These are phyloP conservation scores for Suncus etruscus DNA, from an alignment of 2,113 vertebrate species.

Conservation along the genomic window DNA sequence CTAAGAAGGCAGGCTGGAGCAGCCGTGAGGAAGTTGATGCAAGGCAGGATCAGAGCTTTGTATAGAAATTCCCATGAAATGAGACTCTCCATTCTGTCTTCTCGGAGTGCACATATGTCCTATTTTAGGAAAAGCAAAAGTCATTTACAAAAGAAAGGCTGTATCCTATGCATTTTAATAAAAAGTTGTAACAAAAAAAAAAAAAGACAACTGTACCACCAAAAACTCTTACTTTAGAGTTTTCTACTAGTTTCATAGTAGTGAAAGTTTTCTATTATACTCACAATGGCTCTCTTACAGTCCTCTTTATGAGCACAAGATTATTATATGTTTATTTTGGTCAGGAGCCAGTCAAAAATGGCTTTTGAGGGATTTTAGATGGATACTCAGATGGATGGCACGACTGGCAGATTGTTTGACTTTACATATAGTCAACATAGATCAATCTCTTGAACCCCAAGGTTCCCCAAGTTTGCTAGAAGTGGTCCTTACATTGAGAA, in stretches of 20 bases:
- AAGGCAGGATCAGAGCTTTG: slow-evolving; percentile 39
- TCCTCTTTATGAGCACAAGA: slow-evolving; percentile 43
- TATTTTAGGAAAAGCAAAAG: slow-evolving; percentile 80
- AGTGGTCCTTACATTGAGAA: no score
- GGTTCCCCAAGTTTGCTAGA: no score
- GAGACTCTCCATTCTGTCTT: slow-evolving; percentile 78
- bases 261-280: slow-evolving; percentile 9
- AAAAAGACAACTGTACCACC: no score
- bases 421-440: no score
- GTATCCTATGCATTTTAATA: slow-evolving; percentile 86
- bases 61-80: slow-evolving; percentile 41
- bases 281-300: slow-evolving; percentile 11
- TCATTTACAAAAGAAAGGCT: slow-evolving; percentile 82
- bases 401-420: no score
- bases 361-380: background rate
- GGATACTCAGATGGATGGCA: no score
- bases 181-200: slow-evolving; percentile 82
- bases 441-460: no score
- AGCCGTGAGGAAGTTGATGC: slow-evolving; percentile 40
- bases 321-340: slow-evolving; percentile 53
- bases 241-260: background rate
- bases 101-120: slow-evolving; percentile 77
- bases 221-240: no score
- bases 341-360: slow-evolving; percentile 30
- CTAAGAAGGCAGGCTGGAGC: slow-evolving; percentile 54